Conservation (phyloP, 2,797 vertebrate species). For the Rhinogobio ventralis region DNA sequence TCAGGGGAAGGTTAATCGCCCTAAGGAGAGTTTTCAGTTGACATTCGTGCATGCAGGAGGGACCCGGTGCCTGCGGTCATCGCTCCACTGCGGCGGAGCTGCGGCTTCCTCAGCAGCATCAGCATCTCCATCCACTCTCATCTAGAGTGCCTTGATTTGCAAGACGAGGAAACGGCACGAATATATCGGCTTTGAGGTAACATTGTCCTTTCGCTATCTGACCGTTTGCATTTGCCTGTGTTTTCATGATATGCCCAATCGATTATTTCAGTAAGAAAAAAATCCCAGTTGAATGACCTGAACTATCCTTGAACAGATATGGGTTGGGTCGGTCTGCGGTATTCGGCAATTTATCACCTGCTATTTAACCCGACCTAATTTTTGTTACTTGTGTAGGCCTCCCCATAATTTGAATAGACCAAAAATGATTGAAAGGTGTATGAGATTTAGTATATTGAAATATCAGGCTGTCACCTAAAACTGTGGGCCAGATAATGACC, state of each 20-base stretch:
- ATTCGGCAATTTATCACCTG: not conserved
- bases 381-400: not conserved
- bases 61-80: not conserved
- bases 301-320: constrained; percentile 7
- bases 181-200: constrained; percentile 26
- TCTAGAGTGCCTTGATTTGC: not conserved
- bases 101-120: constrained; percentile 27
- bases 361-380: not conserved
- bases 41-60: not conserved
- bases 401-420: not conserved
- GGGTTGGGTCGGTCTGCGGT: constrained; percentile 24
- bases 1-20: not conserved
- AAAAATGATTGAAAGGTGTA: not conserved
- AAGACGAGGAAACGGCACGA: not conserved
- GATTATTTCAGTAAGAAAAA: not conserved
- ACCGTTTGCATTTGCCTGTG: not conserved
- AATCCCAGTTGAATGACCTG: no score
- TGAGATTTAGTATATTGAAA: not conserved
- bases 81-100: not conserved
- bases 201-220: not conserved
- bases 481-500: constrained; percentile 11
- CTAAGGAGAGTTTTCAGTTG: not conserved
- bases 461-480: not conserved
- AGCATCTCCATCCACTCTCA: constrained; percentile 28
- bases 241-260: not conserved